Percentiles rank a stretch among this genome's conserved stretches.
Conservation (phyloP, 1,140 invertebrate genomes). For the Caenorhabditis inopinata region DNA sequence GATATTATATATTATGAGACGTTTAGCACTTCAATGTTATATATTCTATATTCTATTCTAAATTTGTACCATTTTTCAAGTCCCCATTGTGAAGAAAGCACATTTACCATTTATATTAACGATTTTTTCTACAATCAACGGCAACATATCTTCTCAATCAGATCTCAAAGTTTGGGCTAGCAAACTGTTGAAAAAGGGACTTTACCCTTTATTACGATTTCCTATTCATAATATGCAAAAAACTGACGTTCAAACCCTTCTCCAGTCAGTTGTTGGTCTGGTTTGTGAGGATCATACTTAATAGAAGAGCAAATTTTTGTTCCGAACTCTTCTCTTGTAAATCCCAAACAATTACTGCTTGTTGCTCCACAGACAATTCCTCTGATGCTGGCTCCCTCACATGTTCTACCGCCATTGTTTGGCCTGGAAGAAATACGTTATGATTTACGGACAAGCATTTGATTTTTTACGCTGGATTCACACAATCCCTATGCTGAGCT, state of each 20-base stretch:
- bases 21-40: too few relatives aligned
- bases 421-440: constrained; percentile 46
- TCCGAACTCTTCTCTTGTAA: constrained; percentile 60
- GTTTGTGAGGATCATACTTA: constrained; percentile 55
- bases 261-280: constrained; percentile 62
- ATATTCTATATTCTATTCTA: too few relatives aligned
- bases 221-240: too few relatives aligned
- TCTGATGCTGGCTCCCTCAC: constrained; percentile 55
- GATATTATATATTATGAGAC: too few relatives aligned
- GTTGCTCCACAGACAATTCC: constrained; percentile 58
- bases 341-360: constrained; percentile 51
- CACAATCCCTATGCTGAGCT: constrained; percentile 61
- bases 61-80: too few relatives aligned
- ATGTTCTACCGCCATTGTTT: constrained; percentile 61
- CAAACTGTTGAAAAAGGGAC: too few relatives aligned
- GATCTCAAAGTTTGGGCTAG: too few relatives aligned
- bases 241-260: constrained; percentile 59
- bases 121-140: too few relatives aligned
- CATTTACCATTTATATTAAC: too few relatives aligned
- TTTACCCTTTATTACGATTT: too few relatives aligned
- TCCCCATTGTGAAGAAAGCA: too few relatives aligned
- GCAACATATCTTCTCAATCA: too few relatives aligned
- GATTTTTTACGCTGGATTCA: constrained; percentile 60
- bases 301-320: constrained; percentile 62
- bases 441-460: background rate